Percentiles rank a stretch among this genome's conserved stretches.
Evolutionary conservation across 1,140 invertebrate genomes (phyloP).

Genomic region (Drosophila nigromelanica): DNA sequence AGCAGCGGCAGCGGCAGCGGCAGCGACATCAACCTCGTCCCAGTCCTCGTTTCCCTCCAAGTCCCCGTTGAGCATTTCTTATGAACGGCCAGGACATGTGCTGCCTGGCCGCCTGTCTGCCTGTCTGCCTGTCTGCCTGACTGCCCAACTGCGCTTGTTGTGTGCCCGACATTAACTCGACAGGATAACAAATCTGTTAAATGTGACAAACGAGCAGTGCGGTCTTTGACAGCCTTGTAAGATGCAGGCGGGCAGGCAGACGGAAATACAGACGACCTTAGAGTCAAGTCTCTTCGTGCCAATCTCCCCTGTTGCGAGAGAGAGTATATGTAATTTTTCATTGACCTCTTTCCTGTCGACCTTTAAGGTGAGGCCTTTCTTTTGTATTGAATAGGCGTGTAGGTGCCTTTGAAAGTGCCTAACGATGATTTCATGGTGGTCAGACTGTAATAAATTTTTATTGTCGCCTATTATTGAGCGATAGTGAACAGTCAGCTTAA

Average conservation of each 20-base stretch:
- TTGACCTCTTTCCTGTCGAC: slow-evolving; percentile 57
- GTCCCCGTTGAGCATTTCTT: slow-evolving; percentile 66
- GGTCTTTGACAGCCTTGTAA: slow-evolving; percentile 64
- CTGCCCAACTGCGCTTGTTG: slow-evolving; percentile 36
- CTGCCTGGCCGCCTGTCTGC: slow-evolving; percentile 3
- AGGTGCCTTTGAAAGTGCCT: slow-evolving; percentile 53
- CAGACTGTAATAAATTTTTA: slow-evolving; percentile 83
- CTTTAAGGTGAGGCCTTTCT: slow-evolving; percentile 19
- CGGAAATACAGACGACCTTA: slow-evolving; percentile 7
- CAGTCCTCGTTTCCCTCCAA: slow-evolving; percentile 21
- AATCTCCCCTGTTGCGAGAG: slow-evolving; percentile 20
- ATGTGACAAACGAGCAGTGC: slow-evolving; percentile 83
- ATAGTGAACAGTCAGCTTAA: slow-evolving; percentile 54
- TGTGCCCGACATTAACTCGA: slow-evolving; percentile 83
- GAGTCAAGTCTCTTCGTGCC: slow-evolving; percentile 63
- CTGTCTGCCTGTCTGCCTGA: slow-evolving; percentile 10
- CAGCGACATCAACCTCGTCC: slow-evolving; percentile 15
- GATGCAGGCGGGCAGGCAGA: slow-evolving; percentile 12
- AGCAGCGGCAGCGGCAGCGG: slow-evolving; percentile 9
- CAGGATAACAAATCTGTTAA: slow-evolving; percentile 84
- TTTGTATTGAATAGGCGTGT: slow-evolving; percentile 29
- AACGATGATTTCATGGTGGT: slow-evolving; percentile 84
- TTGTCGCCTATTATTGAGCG: slow-evolving; percentile 73
- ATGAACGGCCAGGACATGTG: slow-evolving; percentile 56
- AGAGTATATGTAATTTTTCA: slow-evolving; percentile 62